Evolutionary conservation across 2,888 invertebrate species (phyloP), one percentile per base, ranked within the genome.

Genomic region (Agriopis aurantiaria): DNA sequence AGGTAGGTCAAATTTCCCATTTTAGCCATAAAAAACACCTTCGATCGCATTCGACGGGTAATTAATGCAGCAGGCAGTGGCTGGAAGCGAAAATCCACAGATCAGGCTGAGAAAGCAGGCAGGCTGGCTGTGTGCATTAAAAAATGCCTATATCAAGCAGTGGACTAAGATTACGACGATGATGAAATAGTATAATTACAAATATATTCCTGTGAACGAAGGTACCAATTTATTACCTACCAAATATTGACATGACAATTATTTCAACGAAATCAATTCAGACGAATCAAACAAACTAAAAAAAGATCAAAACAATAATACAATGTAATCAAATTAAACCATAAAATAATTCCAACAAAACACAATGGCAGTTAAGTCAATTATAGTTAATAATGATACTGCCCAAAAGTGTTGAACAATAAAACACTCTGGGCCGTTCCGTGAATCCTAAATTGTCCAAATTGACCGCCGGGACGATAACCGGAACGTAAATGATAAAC

Each of bases 361-460:
- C 65, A 80, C 77, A 76, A 77, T 74, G 72, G 72, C 76, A 64
- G 69, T 68, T 76, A 69, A 70, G 78, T 77, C 82, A 80, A 82
- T 83, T 82, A 82, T 72, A 75, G 74, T 68, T 69, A 71, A 78
- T 82, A 78, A 80, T 79, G 72, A 75, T 73, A 71, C 68, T 49
- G 69, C 65, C 71, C 75, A 73, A 66, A 75, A 76, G 80, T 80
- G 79, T 78, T 75, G 75, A 52, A 80, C 80, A 81, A 83, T 83
- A 83, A 83, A 83, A 80, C 74, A 82, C 79, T 78, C 55, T 33
- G 76, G 63, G 45, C 56, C 69, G 66, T 69, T 72, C 66, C 52
- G 64, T 76, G 76, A 77, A 71, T 77, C 73, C 74, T 74, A 77
- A 77, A 77, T 69, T 69, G 68, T 68, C 60, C 52, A 67, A 71